Conservation (phyloP, 2,888 invertebrate genomes). For the Eucera pruinosa region DNA sequence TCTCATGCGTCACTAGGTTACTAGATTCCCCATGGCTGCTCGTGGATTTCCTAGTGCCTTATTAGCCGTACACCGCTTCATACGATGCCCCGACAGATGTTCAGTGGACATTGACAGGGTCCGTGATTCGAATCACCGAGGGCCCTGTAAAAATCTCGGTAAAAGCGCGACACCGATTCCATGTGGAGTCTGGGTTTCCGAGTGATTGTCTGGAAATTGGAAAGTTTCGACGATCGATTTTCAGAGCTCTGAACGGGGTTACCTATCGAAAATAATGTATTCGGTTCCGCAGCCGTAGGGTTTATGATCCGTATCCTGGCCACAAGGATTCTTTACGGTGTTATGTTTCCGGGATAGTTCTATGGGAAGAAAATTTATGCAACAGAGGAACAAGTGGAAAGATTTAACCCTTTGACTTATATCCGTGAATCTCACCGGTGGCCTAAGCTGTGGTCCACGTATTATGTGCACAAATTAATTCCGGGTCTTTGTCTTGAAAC, state of each 20-base stretch:
- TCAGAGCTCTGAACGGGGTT: slow-evolving; percentile 13
- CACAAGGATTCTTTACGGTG: too few species aligned
- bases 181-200: neutral
- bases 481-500: too few species aligned
- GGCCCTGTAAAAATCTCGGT: slow-evolving; percentile 29
- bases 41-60: slow-evolving; percentile 52
- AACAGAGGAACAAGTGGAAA: too few species aligned
- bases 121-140: slow-evolving; percentile 16
- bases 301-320: neutral
- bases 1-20: slow-evolving; percentile 73
- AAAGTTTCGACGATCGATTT: slow-evolving; percentile 31
- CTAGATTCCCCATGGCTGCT: slow-evolving; percentile 57
- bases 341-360: too few species aligned
- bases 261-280: slow-evolving; percentile 20
- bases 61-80: slow-evolving; percentile 42
- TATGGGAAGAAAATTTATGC: too few species aligned
- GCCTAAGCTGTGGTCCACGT: too few species aligned
- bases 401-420: too few species aligned
- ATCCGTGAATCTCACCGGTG: too few species aligned
- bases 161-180: slow-evolving; percentile 52
- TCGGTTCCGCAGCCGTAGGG: neutral
- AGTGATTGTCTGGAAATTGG: slow-evolving; percentile 20
- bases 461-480: too few species aligned
- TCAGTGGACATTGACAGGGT: slow-evolving; percentile 2
- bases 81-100: slow-evolving; percentile 31